Evolutionary conservation across 2,888 invertebrate species (phyloP), one percentile per base, ranked within the genome.

Genomic region (Corythucha ciliata): DNA sequence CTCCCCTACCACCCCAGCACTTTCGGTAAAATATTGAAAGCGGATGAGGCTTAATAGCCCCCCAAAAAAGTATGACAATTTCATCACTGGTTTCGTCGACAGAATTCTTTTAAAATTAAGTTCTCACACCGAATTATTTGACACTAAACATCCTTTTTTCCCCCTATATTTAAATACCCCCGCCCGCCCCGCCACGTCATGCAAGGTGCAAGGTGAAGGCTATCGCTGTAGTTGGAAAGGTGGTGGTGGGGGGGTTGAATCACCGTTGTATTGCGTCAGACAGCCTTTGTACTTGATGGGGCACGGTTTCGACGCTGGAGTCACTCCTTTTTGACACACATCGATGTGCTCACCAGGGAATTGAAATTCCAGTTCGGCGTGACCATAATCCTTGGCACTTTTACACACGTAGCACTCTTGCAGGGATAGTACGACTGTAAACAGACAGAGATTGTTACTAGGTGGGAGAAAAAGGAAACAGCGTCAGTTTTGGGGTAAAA

Each of bases 181-280:
- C 29, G 12, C 29, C 29, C 12, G 10, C 29, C 29, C 29, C 29
- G 12, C 29, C 12, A 29, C 12, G 10, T 29, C 29, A 29, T n/a
- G n/a, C n/a, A n/a, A n/a, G n/a, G n/a, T n/a, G n/a, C n/a, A n/a
- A n/a, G n/a, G n/a, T n/a, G n/a, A n/a, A n/a, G n/a, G n/a, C n/a
- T 29, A 29, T 29, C 29, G 29, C 29, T 29, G 8, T 10, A 10
- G 10, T 8, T 29, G 29, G 29, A 12, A 29, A 12, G 29, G 29
- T 8, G 29, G 29, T 8, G 29, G 29, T 29, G 29, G 12, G n/a
- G n/a, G n/a, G 6, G 44, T 12, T 16, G n/a, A 22, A 14, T 52
- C 49, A 58, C 58, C 55, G 46, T 51, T 54, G 39, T 55, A 57
- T 52, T 58, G 56, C 22, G 56, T 58, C 27, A 58, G 55, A 32